Evolutionary conservation across 2,888 invertebrate species (phyloP).

Genomic region (Troides aeacus): DNA sequence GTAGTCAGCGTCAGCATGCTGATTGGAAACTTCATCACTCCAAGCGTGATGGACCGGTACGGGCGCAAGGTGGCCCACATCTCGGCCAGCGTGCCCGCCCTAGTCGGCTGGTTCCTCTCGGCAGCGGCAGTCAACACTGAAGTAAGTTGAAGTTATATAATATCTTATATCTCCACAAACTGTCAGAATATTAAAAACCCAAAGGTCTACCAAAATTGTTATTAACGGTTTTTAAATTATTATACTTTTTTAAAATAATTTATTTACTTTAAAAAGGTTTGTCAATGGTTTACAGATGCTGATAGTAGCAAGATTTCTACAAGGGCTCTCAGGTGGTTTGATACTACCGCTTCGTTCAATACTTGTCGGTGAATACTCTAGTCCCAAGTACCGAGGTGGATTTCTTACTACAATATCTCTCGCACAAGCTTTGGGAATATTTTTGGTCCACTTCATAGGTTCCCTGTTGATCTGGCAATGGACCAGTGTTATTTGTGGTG

Average conservation of each 20-base stretch:
- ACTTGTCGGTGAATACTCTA: constrained; percentile 74
- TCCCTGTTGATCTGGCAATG: constrained; percentile 76
- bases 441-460: constrained; percentile 80
- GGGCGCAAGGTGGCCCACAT: constrained; percentile 73
- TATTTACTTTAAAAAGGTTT: no score
- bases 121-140: constrained; percentile 21
- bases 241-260: no score
- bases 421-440: constrained; percentile 78
- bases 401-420: constrained; percentile 78
- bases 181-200: no score
- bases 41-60: constrained; percentile 67
- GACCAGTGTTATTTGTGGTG: constrained; percentile 68
- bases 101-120: constrained; percentile 71
- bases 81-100: constrained; percentile 61
- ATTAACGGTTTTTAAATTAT: no score
- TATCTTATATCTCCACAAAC: no score
- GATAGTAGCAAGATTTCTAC: constrained; percentile 49
- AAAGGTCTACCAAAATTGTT: no score
- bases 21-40: constrained; percentile 49
- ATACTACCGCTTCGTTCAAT: constrained; percentile 64
- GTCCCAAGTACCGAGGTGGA: constrained; percentile 79
- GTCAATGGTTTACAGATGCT: constrained; percentile 32
- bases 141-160: constrained; percentile 36
- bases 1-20: constrained; percentile 51
- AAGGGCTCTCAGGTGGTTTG: constrained; percentile 72